Base-by-base conservation (phyloP, 2,113 vertebrate species). In the Hiodon alosoides region DNA sequence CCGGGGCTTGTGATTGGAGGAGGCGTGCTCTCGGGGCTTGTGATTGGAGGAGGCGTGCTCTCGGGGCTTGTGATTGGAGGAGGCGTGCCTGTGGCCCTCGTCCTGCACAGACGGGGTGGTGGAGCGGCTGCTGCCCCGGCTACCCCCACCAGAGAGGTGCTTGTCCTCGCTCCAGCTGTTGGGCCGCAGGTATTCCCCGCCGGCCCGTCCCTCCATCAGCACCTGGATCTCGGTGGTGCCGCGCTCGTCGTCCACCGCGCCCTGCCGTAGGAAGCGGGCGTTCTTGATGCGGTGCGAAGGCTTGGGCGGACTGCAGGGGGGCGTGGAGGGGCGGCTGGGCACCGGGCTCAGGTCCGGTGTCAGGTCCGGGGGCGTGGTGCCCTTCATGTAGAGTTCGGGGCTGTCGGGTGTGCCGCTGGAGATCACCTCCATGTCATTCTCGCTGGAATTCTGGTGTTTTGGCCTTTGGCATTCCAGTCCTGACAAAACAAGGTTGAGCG, bases 391-490 rank as follows among this genome's bases (percentile, higher is more conserved):
- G 64, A 98, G 90, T 82, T 97, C 96, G 0, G 97, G 96, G 86
- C 97, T 99, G 82, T 98, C 97, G 0, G 89, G 85, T 0, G 93
- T 95, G 58, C 94, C 95, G 0, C 93, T 94, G 52, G 96, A 98
- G 64, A 96, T 91, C 0, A 91, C 93, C 87, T 99, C 97, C 2
- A 94, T 89, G 75, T 94, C 93, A 7, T 86, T 85, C 0, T 98
- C 95, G 0, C 93, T 95, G 69, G 95, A 97, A 78, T 92, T 90
- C 87, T 95, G 95, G 48, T 89, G 94, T 85, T 94, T 96, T 0
- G 95, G 95, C 79, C 97, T 88, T 90, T 94, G 95, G 86, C 94
- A 95, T 87, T 98, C 95, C 8, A 98, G 92, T 79, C 96, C 97
- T 99, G 75, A 13, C 72, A 58, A 66, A 9, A 62, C 0, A 53